These are phyloP conservation scores for Scotopteryx bipunctaria DNA, from an alignment of 2,888 invertebrate species.

Conservation along the genomic window DNA sequence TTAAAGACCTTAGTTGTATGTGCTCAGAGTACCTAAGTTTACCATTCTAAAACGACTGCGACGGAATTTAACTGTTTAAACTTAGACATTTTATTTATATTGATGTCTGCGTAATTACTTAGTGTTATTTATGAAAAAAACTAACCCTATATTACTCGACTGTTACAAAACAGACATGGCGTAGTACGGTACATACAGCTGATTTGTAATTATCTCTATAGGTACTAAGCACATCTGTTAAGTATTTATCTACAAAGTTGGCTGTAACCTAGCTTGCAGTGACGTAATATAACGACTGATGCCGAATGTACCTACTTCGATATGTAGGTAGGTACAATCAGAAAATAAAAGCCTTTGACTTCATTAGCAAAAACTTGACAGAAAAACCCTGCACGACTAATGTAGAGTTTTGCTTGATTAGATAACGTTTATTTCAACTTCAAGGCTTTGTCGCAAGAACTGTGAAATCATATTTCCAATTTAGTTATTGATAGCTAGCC, in stretches of 20 bases:
- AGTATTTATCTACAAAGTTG: background rate
- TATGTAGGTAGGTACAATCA: background rate
- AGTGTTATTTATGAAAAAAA: constrained; percentile 11
- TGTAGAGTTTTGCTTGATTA: background rate
- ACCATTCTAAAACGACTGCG: constrained; percentile 7
- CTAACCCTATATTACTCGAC: constrained; percentile 9
- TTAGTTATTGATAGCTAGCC: background rate
- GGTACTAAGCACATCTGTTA: constrained; percentile 22
- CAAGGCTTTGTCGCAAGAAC: constrained; percentile 5
- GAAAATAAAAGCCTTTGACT: too few relatives aligned
- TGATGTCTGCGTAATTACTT: constrained; percentile 17
- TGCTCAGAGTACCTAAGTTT: too few relatives aligned
- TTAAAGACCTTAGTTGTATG: too few relatives aligned
- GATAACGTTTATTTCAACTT: background rate
- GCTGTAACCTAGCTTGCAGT: background rate
- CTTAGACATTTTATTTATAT: too few relatives aligned
- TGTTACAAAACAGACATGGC: constrained; percentile 12
- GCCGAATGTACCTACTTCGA: too few relatives aligned
- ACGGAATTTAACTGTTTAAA: constrained; percentile 4
- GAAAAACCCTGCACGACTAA: background rate
- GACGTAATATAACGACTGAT: too few relatives aligned
- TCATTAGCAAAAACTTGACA: background rate
- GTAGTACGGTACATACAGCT: background rate
- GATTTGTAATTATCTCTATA: constrained; percentile 7
- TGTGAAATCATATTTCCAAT: background rate